Evolutionary conservation across 2,888 invertebrate genomes (phyloP).

Genomic region (Zeuzera pyrina): DNA sequence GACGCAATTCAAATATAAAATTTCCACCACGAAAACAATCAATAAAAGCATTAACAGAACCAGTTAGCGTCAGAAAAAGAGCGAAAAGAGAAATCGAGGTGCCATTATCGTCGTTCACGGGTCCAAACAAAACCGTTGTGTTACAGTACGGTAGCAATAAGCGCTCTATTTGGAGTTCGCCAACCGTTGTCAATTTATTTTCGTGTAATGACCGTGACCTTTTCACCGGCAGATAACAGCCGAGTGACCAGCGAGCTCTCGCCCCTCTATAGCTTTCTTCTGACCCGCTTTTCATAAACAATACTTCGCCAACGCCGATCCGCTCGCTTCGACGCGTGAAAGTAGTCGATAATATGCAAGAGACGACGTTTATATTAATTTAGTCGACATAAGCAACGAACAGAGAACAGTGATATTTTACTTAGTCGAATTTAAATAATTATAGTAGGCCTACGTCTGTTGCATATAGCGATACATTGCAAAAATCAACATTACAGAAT

Average conservation of each 20-base stretch:
- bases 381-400: constrained; percentile 22
- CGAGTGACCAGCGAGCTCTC: constrained; percentile 33
- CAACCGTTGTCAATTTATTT: constrained; percentile 36
- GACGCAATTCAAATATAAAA: constrained; percentile 22
- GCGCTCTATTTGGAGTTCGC: constrained; percentile 24
- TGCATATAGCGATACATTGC: too few relatives aligned
- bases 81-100: constrained; percentile 60
- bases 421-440: too few relatives aligned
- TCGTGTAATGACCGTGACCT: constrained; percentile 62
- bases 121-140: constrained; percentile 40
- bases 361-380: constrained; percentile 33
- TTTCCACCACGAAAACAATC: constrained; percentile 17
- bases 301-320: constrained; percentile 53
- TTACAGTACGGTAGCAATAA: constrained; percentile 27
- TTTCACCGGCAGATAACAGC: constrained; percentile 58
- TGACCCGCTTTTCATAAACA: constrained; percentile 72
- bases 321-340: constrained; percentile 52
- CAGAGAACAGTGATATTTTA: too few relatives aligned
- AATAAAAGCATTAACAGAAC: not conserved
- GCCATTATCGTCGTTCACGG: constrained; percentile 40
- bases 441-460: too few relatives aligned
- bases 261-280: constrained; percentile 64
- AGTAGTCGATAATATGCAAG: constrained; percentile 55
- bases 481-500: too few relatives aligned
- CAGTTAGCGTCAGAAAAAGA: constrained; percentile 20